These are phyloP conservation scores for Zygogramma bicolorata DNA, from an alignment of 2,888 invertebrate genomes.

Conservation along the genomic window DNA sequence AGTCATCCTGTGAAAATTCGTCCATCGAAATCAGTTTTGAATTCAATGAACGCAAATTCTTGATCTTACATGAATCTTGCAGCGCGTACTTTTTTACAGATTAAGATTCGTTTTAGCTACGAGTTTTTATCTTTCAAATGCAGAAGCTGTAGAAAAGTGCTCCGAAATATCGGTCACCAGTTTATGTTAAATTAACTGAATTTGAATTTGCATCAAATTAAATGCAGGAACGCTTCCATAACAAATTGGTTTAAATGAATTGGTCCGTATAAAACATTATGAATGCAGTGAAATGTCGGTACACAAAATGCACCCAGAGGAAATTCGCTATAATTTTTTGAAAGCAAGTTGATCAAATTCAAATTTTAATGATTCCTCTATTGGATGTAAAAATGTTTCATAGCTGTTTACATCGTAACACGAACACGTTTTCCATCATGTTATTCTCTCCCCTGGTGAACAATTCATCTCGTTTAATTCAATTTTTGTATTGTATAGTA, in stretches of 20 bases:
- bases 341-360: background rate
- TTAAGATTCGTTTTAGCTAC: too few relatives aligned
- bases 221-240: background rate
- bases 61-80: too few relatives aligned
- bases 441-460: background rate
- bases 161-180: background rate
- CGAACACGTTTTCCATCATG: background rate
- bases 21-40: too few relatives aligned
- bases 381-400: background rate
- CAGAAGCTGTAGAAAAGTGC: too few relatives aligned
- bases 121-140: too few relatives aligned
- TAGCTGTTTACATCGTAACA: background rate
- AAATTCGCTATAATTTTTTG: background rate
- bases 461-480: background rate
- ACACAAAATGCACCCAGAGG: background rate
- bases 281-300: too few relatives aligned
- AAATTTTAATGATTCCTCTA: background rate
- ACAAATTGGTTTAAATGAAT: background rate
- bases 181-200: background rate
- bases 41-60: too few relatives aligned
- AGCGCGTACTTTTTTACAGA: too few relatives aligned
- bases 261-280: background rate
- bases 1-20: too few relatives aligned
- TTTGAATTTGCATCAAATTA: background rate
- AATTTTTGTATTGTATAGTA: background rate